Conservation (phyloP, 2,888 invertebrate genomes). For the Tridacna gigas region DNA sequence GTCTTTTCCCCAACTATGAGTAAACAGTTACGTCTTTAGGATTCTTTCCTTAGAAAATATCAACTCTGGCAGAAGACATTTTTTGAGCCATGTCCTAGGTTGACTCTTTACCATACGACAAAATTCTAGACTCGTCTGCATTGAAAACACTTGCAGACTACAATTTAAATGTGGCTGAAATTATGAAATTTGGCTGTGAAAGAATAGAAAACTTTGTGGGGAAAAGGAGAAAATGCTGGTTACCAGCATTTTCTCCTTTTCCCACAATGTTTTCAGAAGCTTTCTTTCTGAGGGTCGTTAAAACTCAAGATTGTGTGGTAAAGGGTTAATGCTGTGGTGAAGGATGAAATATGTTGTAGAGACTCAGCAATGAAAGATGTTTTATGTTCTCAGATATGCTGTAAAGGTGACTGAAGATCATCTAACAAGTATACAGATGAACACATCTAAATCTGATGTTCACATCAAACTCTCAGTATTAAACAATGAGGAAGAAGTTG, state of each 20-base stretch:
- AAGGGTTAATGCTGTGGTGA: neutral
- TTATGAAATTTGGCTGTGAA: too few species aligned
- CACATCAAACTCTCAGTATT: conserved; percentile 82
- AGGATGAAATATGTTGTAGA: too few species aligned
- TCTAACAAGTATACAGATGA: conserved; percentile 82
- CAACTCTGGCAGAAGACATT: too few species aligned
- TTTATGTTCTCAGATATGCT: conserved; percentile 75
- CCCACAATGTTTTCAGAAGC: neutral
- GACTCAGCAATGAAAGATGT: too few species aligned
- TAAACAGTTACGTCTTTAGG: too few species aligned
- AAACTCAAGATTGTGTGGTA: neutral
- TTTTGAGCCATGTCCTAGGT: too few species aligned
- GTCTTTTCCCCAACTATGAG: too few species aligned
- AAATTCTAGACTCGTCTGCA: too few species aligned
- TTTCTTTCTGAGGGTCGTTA: neutral
- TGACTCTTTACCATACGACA: too few species aligned
- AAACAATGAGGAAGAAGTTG: conserved; percentile 81
- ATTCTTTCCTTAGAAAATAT: too few species aligned
- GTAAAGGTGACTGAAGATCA: conserved; percentile 83
- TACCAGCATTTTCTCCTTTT: neutral
- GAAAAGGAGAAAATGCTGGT: neutral
- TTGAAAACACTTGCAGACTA: too few species aligned
- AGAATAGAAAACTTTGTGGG: neutral
- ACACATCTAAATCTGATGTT: conserved; percentile 83
- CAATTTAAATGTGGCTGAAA: too few species aligned